Conservation (phyloP, 2,797 vertebrate species). For the Neosilurus hyrtlii region DNA sequence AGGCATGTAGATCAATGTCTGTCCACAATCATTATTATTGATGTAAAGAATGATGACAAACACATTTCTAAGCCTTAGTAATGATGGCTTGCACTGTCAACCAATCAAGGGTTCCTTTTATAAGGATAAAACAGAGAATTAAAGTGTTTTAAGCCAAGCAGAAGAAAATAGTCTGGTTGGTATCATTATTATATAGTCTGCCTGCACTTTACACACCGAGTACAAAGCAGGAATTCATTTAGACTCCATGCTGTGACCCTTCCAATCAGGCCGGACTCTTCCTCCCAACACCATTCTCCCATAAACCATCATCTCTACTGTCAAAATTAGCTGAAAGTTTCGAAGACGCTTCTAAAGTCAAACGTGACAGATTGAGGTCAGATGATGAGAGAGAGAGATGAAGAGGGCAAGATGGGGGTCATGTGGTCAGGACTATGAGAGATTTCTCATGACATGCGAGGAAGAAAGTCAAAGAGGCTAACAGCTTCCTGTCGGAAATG, state of each 20-base stretch:
- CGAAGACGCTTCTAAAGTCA: neutral
- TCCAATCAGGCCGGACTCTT: constrained; percentile 39
- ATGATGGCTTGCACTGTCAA: neutral
- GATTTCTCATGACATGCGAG: neutral
- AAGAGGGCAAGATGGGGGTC: constrained; percentile 11
- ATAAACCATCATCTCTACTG: neutral
- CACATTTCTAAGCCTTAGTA: neutral
- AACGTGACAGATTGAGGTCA: constrained; percentile 48
- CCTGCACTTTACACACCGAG: neutral
- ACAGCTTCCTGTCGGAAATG: neutral
- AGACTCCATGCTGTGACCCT: constrained; percentile 32
- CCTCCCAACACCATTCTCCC: constrained; percentile 8
- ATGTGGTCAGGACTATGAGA: constrained; percentile 1
- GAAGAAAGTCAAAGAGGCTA: constrained; percentile 1
- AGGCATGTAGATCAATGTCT: neutral
- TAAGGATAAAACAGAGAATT: neutral
- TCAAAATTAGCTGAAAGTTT: constrained; percentile 13
- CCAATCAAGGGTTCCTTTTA: neutral
- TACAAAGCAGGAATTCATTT: constrained; percentile 19
- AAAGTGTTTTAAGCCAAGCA: neutral
- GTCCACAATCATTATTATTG: neutral
- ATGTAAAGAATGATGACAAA: neutral
- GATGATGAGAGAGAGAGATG: constrained; percentile 6
- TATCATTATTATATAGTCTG: neutral
- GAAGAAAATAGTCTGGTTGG: neutral